Evolutionary conservation across 2,888 invertebrate genomes (phyloP), one percentile per base, ranked within the genome.

Genomic region (Cryptosula pallasiana): DNA sequence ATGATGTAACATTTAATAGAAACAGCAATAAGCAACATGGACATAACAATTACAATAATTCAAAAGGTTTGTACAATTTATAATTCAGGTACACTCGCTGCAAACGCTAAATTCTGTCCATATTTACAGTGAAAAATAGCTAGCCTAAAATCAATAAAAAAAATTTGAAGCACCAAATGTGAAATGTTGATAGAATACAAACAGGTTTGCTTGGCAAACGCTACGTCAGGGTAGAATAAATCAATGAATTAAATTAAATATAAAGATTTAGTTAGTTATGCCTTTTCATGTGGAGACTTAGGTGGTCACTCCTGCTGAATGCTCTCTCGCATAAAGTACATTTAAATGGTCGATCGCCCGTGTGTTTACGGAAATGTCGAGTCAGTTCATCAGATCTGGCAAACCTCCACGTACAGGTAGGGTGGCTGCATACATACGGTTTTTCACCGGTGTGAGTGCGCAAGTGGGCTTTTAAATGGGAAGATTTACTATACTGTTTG

Each of bases 361-460:
- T 87, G 78, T 87, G 87, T 77, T 87, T 87, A n/a, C 89, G 83
- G 80, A 86, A 89, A 79, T 89, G 89, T 58, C 89, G 84, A 0
- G 89, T 89, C 73, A 89, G 85, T 79, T 89, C 89, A 79, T 89
- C 89, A 13, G 88, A 88, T 45, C 89, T 82, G 9, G 89, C 89
- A 80, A 89, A 89, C 80, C 88, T 88, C 87, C 88, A 88, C 0
- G 87, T 88, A 77, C 87, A 86, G 0, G 88, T 88, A 77, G 87
- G 87, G 89, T 89, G 90, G 76, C 84, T 87, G 80, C 89, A 90
- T 78, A 87, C 86, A 81, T 89, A 89, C 1, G 89, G 89, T 79
- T 90, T 90, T 81, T 90, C 89, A 0, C 89, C 89, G 1, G 89
- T 89, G 80, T 89, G 89, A 13, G 89, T 89, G 71, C 89, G 81